These are phyloP conservation scores for Helobdella robusta DNA, from an alignment of 2,888 invertebrate genomes.

Conservation along the genomic window DNA sequence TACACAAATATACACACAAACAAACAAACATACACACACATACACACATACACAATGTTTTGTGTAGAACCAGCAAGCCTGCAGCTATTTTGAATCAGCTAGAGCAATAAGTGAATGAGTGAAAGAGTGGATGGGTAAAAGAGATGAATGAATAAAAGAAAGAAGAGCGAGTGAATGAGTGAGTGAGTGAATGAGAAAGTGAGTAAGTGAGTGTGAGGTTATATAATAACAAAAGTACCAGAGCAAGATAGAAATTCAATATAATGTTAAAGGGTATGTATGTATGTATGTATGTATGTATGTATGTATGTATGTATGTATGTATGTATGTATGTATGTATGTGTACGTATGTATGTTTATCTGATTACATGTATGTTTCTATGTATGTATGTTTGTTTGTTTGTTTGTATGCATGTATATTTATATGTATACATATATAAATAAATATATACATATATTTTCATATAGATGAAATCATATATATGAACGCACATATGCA, in stretches of 20 bases:
- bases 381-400: not conserved
- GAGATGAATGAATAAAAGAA: too few relatives aligned
- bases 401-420: not conserved
- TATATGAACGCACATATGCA: too few relatives aligned
- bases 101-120: slow-evolving; percentile 27
- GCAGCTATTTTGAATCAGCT: slow-evolving; percentile 25
- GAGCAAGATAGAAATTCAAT: too few relatives aligned
- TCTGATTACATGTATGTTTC: not conserved
- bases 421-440: not conserved
- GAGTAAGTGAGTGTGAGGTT: not conserved
- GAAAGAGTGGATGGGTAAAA: slow-evolving; percentile 15
- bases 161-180: slow-evolving; percentile 9
- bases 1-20: not conserved
- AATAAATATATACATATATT: not conserved
- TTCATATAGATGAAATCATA: too few relatives aligned
- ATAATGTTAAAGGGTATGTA: not conserved
- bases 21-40: not conserved
- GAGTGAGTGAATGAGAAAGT: not conserved
- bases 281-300: not conserved
- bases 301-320: not conserved
- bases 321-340: not conserved
- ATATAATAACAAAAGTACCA: too few relatives aligned
- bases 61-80: slow-evolving; percentile 24
- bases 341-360: not conserved
- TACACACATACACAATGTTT: slow-evolving; percentile 3